A percentile compares a stretch with the other conserved stretches of the same genome.
These are phyloP conservation scores for Theonella swinhoei DNA, from an alignment of 37 sponge, comb jelly and placozoan species.

Conservation along the genomic window DNA sequence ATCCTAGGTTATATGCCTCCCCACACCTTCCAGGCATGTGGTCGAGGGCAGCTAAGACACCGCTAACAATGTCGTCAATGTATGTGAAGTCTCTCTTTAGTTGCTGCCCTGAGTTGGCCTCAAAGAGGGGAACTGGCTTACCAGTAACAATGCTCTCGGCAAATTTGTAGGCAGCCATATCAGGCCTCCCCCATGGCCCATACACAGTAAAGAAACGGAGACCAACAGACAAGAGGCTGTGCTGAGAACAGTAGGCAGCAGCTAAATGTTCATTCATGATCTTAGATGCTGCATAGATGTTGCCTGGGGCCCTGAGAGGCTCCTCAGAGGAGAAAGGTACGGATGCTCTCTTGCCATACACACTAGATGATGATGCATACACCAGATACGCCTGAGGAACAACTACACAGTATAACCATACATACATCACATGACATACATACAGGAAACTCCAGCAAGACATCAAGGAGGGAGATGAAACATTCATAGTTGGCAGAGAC, in stretches of 20 bases:
- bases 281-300: conserved; percentile 80
- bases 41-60: conserved; percentile 46
- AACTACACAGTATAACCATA: not conserved
- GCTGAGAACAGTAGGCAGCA: conserved; percentile 23
- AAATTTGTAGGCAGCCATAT: conserved; percentile 86
- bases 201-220: conserved; percentile 82
- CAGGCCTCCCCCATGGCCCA: conserved; percentile 88
- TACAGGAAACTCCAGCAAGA: conserved; percentile 45
- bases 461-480: conserved; percentile 54
- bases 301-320: conserved; percentile 42
- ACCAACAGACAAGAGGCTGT: conserved; percentile 34
- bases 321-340: conserved; percentile 58
- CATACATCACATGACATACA: not conserved
- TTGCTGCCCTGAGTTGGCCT: not conserved
- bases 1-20: conserved; percentile 71
- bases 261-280: conserved; percentile 64
- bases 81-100: conserved; percentile 79
- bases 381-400: conserved; percentile 32
- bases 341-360: conserved; percentile 59
- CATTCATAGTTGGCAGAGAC: conserved; percentile 56
- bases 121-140: conserved; percentile 1
- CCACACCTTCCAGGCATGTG: conserved; percentile 56
- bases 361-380: conserved; percentile 84
- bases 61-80: conserved; percentile 68
- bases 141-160: conserved; percentile 17